phyloP scores from a whole-genome alignment of 2,113 vertebrate species.

The Hemichromis elongatus region DNA sequence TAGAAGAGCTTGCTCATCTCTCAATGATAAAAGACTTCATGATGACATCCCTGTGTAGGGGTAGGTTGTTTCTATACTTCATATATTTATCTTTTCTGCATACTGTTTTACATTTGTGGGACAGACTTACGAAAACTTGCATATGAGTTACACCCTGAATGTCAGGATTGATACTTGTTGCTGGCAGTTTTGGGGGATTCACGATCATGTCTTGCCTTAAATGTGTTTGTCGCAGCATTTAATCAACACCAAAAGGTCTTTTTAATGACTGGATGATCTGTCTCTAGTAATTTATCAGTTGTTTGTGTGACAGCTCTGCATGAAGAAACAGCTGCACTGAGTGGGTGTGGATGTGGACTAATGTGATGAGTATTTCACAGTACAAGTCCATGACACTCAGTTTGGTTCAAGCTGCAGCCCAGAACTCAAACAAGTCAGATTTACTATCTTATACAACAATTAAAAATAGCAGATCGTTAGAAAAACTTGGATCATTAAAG shows the following conservation, averaged over 20 bases:
- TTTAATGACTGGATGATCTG: conserved; percentile 6
- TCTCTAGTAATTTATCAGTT: conserved; percentile 15
- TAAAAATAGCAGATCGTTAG: neutral
- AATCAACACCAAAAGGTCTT: conserved; percentile 22
- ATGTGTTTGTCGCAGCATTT: conserved; percentile 7
- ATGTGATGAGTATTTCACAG: neutral
- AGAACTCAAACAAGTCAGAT: neutral
- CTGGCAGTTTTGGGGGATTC: neutral
- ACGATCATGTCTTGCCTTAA: neutral
- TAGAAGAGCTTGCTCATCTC: conserved; percentile 2
- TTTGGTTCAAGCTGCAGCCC: neutral
- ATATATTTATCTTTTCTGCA: neutral
- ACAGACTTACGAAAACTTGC: neutral
- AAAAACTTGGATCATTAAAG: neutral
- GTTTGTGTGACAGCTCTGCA: neutral
- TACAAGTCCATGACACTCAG: neutral
- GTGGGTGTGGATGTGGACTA: neutral
- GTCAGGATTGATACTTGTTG: neutral
- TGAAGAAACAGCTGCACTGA: neutral
- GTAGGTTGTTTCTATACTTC: conserved; percentile 34
- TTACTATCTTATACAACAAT: neutral
- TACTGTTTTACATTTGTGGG: neutral
- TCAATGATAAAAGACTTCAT: conserved; percentile 38
- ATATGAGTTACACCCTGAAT: neutral
- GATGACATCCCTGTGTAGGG: conserved; percentile 45